Evolutionary conservation across 2,113 vertebrate species (phyloP).

Genomic region (Orycteropus afer): DNA sequence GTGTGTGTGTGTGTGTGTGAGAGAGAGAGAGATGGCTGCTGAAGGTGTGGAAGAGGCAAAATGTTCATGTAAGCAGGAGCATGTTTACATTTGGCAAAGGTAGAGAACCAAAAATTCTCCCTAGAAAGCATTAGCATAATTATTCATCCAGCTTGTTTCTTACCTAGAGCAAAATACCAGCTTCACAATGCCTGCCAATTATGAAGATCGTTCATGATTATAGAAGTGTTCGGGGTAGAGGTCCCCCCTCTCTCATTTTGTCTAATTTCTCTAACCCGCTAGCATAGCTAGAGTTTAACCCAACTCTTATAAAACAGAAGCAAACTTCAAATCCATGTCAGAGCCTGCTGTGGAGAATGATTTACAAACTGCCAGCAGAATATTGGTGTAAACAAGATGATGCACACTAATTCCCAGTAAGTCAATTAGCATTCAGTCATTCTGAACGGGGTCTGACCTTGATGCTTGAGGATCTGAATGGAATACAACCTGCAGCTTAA

Average conservation of each 20-base stretch:
- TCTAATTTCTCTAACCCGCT: slow-evolving; percentile 26
- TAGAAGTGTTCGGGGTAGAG: neutral
- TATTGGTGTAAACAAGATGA: slow-evolving; percentile 67
- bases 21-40: neutral
- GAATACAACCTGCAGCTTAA: slow-evolving; percentile 54
- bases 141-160: slow-evolving; percentile 48
- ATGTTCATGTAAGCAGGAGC: slow-evolving; percentile 25
- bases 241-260: neutral
- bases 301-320: slow-evolving; percentile 65
- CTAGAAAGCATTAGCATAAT: slow-evolving; percentile 55
- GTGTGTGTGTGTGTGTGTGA: neutral
- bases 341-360: slow-evolving; percentile 28
- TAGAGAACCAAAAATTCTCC: slow-evolving; percentile 25
- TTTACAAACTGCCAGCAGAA: slow-evolving; percentile 66
- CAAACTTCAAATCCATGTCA: slow-evolving; percentile 37
- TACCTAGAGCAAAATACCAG: slow-evolving; percentile 32
- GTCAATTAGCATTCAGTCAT: slow-evolving; percentile 66
- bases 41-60: neutral
- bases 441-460: slow-evolving; percentile 67
- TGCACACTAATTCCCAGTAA: slow-evolving; percentile 45
- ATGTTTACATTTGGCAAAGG: slow-evolving; percentile 14
- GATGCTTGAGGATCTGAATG: slow-evolving; percentile 52
- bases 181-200: neutral
- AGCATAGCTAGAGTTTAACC: neutral
- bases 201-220: neutral